phyloP scores from a whole-genome alignment of 2,888 invertebrate genomes.

The Branchipolynoe longqiensis region DNA sequence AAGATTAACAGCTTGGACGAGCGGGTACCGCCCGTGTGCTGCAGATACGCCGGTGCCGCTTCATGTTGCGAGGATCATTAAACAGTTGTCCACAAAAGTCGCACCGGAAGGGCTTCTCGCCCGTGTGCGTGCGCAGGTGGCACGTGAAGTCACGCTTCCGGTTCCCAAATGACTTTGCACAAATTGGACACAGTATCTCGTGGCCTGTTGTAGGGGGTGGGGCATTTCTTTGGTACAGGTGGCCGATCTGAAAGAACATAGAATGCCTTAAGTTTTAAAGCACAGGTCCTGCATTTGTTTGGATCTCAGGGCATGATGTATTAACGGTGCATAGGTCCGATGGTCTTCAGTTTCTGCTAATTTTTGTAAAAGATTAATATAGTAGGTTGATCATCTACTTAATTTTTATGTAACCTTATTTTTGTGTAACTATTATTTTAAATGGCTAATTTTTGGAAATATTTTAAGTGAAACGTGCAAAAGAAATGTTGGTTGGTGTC shows the following conservation, averaged over 20 bases:
- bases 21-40: too few relatives aligned
- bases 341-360: too few relatives aligned
- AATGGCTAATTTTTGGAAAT: too few relatives aligned
- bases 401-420: too few relatives aligned
- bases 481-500: too few relatives aligned
- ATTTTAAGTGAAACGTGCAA: too few relatives aligned
- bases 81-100: background rate
- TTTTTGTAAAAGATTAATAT: too few relatives aligned
- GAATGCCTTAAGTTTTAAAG: background rate
- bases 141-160: slow-evolving; percentile 15
- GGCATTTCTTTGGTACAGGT: background rate
- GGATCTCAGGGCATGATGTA: too few relatives aligned
- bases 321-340: too few relatives aligned
- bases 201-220: background rate
- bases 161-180: slow-evolving; percentile 1
- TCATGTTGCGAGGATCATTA: slow-evolving; percentile 35
- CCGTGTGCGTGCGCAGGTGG: slow-evolving; percentile 14
- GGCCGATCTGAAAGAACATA: slow-evolving; percentile 15
- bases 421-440: too few relatives aligned
- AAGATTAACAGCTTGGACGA: too few relatives aligned
- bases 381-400: too few relatives aligned
- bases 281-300: background rate
- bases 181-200: slow-evolving; percentile 4
- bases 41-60: background rate
- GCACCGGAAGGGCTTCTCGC: slow-evolving; percentile 10